Percentiles rank a stretch among this genome's conserved stretches.
Evolutionary conservation across 2,797 vertebrate genomes (phyloP).

Genomic region (Selene dorsalis): DNA sequence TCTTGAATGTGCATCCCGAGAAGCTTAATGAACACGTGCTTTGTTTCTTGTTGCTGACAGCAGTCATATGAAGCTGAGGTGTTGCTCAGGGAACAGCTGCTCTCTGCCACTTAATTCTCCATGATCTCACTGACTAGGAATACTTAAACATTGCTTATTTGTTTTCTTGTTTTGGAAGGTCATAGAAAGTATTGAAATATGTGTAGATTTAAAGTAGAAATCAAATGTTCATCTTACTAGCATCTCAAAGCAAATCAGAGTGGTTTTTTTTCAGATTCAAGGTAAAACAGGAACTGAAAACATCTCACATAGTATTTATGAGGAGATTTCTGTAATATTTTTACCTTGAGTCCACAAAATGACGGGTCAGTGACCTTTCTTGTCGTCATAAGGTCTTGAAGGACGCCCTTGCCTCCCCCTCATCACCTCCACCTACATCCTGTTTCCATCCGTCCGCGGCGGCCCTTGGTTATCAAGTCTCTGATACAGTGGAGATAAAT

Average conservation of each 20-base stretch:
- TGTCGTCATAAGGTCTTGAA: constrained; percentile 25
- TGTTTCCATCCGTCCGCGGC: constrained; percentile 37
- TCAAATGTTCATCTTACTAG: neutral
- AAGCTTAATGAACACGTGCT: constrained; percentile 30
- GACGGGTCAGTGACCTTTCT: constrained; percentile 6
- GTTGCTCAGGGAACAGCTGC: constrained; percentile 1
- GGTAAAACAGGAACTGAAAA: neutral
- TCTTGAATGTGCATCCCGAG: constrained; percentile 21
- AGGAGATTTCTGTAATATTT: neutral
- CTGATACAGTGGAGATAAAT: constrained; percentile 61
- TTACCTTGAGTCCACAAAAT: neutral
- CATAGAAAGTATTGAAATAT: neutral
- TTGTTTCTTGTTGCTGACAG: constrained; percentile 55
- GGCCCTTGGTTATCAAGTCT: constrained; percentile 45
- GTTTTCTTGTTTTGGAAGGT: neutral
- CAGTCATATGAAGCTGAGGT: constrained; percentile 31
- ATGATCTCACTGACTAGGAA: neutral
- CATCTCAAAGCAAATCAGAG: neutral
- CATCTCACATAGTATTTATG: constrained; percentile 3
- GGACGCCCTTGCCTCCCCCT: constrained; percentile 9
- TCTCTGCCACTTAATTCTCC: neutral
- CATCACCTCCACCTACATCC: constrained; percentile 21
- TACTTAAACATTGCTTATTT: neutral
- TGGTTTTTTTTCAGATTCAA: neutral
- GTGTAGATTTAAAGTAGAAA: neutral